Conservation (phyloP, 2,888 invertebrate genomes). For the Cremastinae sp. region DNA sequence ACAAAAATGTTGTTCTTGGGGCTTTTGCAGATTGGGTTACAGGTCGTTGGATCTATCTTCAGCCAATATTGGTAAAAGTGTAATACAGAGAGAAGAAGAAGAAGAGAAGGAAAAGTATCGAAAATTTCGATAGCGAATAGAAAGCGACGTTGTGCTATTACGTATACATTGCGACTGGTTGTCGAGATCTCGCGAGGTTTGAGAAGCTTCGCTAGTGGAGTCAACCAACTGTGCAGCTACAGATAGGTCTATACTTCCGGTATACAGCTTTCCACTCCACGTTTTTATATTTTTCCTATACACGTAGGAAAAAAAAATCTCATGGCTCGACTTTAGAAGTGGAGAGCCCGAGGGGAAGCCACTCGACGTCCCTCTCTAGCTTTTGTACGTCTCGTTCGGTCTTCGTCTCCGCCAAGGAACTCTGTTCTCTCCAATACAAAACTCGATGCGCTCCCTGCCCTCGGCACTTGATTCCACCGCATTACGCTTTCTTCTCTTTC, state of each 20-base stretch:
- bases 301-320: slow-evolving; percentile 12
- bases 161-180: slow-evolving; percentile 61
- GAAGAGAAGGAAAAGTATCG: slow-evolving; percentile 22
- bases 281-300: slow-evolving; percentile 5
- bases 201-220: slow-evolving; percentile 37
- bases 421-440: slow-evolving; percentile 35
- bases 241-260: slow-evolving; percentile 63
- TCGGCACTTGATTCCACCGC: slow-evolving; percentile 77
- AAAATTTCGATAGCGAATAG: neutral
- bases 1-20: slow-evolving; percentile 15
- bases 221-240: slow-evolving; percentile 58
- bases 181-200: slow-evolving; percentile 50
- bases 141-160: slow-evolving; percentile 34
- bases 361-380: slow-evolving; percentile 57
- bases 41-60: slow-evolving; percentile 45
- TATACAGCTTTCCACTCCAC: slow-evolving; percentile 15
- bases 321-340: slow-evolving; percentile 48
- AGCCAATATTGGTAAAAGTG: slow-evolving; percentile 45
- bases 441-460: slow-evolving; percentile 38
- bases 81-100: slow-evolving; percentile 24
- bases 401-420: slow-evolving; percentile 48
- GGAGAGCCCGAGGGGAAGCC: slow-evolving; percentile 52
- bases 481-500: slow-evolving; percentile 69
- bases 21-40: slow-evolving; percentile 47
- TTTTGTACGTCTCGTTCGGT: slow-evolving; percentile 35